Percentiles rank a stretch among this genome's conserved stretches.
These are phyloP conservation scores for Hesperophylax magnus DNA, from an alignment of 1,140 invertebrate species.

Conservation along the genomic window DNA sequence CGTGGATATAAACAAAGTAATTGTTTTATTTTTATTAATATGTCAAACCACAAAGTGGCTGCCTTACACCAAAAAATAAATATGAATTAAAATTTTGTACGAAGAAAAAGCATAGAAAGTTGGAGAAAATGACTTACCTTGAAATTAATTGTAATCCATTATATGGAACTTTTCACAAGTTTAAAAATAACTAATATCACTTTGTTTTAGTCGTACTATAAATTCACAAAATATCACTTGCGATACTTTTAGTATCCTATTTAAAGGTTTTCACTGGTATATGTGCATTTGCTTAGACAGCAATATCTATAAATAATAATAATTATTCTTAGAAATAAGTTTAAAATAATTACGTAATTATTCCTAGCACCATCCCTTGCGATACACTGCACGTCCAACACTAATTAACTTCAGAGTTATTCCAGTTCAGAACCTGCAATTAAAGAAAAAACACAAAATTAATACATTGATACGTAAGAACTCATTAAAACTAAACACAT, in stretches of 20 bases:
- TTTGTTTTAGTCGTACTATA: slow-evolving; percentile 20
- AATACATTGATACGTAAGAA: no score
- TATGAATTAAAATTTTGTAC: no score
- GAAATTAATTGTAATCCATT: slow-evolving; percentile 26
- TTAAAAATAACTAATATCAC: slow-evolving; percentile 10
- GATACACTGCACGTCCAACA: neutral
- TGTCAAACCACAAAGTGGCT: no score
- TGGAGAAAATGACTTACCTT: slow-evolving; percentile 1
- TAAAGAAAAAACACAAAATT: no score
- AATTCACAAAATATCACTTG: slow-evolving; percentile 28
- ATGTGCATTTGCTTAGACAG: neutral
- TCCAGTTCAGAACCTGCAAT: neutral
- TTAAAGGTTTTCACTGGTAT: neutral
- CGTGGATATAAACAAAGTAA: no score
- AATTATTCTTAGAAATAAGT: neutral
- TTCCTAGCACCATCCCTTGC: neutral
- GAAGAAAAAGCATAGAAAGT: neutral
- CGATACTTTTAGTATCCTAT: no score
- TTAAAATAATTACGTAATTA: neutral
- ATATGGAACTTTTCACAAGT: slow-evolving; percentile 3
- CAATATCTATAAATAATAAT: neutral
- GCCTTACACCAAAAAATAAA: no score
- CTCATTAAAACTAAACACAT: neutral
- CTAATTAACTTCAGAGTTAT: neutral
- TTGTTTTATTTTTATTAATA: no score